Conservation (phyloP, 2,888 invertebrate genomes). For the Bembecia ichneumoniformis region DNA sequence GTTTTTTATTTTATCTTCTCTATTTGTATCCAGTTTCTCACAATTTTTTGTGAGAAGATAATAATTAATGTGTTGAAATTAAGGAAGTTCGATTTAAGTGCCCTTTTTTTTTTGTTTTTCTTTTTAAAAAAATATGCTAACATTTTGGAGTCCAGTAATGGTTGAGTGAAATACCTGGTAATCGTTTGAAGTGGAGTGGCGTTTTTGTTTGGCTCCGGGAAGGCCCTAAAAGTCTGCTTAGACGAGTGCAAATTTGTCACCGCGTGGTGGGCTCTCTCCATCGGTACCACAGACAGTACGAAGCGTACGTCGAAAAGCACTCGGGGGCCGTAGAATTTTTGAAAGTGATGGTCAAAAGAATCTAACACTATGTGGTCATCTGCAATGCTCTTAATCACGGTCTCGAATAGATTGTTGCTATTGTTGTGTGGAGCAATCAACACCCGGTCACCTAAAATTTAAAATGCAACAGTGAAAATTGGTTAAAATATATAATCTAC, state of each 20-base stretch:
- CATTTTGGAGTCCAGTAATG: too few relatives aligned
- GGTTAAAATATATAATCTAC: too few relatives aligned
- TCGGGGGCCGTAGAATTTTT: constrained; percentile 17
- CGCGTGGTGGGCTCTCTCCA: constrained; percentile 59
- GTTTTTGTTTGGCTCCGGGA: constrained; percentile 21
- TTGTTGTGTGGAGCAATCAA: neutral
- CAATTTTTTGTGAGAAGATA: too few relatives aligned
- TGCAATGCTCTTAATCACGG: neutral
- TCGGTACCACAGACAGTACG: constrained; percentile 46
- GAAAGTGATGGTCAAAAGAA: constrained; percentile 18
- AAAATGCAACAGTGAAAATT: too few relatives aligned
- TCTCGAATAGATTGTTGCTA: neutral
- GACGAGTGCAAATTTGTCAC: constrained; percentile 39
- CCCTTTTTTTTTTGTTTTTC: too few relatives aligned
- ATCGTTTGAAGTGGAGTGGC: too few relatives aligned
- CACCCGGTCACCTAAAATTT: neutral
- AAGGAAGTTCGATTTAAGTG: too few relatives aligned
- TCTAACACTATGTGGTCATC: neutral
- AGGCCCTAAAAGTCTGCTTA: constrained; percentile 32
- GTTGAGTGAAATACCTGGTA: too few relatives aligned
- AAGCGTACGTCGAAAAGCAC: constrained; percentile 53
- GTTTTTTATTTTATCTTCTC: too few relatives aligned
- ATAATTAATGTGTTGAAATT: too few relatives aligned
- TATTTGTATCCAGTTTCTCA: too few relatives aligned
- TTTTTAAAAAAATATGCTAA: too few relatives aligned